Evolutionary conservation across 2,797 vertebrate genomes (phyloP).

Genomic region (Typhlichthys subterraneus): DNA sequence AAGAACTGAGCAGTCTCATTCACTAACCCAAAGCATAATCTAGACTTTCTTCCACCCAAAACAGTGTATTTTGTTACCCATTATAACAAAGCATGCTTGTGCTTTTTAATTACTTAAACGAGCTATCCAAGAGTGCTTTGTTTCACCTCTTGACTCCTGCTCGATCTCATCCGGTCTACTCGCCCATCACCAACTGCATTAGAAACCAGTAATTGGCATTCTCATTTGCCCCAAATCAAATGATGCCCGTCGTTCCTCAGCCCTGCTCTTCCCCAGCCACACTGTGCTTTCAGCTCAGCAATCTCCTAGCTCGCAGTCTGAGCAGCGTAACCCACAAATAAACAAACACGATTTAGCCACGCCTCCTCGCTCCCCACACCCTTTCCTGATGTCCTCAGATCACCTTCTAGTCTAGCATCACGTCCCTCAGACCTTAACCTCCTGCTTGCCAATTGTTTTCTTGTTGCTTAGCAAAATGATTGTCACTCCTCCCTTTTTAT

Average conservation of each 20-base stretch:
- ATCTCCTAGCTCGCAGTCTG: conserved; percentile 29
- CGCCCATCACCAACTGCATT: conserved; percentile 43
- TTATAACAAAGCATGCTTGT: conserved; percentile 14
- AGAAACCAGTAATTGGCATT: neutral
- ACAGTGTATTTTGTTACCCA: conserved; percentile 11
- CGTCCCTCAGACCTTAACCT: conserved; percentile 48
- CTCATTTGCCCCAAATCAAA: conserved; percentile 7
- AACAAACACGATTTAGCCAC: conserved; percentile 19
- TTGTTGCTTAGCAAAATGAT: conserved; percentile 47
- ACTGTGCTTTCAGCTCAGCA: conserved; percentile 16
- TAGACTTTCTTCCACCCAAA: too few relatives aligned
- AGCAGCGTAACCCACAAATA: conserved; percentile 31
- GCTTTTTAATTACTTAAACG: conserved; percentile 5
- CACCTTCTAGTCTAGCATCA: conserved; percentile 43
- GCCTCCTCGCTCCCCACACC: conserved; percentile 9
- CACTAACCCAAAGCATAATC: too few relatives aligned
- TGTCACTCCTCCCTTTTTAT: conserved; percentile 28
- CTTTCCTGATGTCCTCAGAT: conserved; percentile 42
- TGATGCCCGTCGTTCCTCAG: conserved; percentile 17
- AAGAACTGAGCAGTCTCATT: too few relatives aligned
- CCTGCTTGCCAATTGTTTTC: conserved; percentile 55
- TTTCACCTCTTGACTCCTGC: conserved; percentile 41
- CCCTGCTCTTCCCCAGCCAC: conserved; percentile 2
- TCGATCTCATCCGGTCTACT: conserved; percentile 28
- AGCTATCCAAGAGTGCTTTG: conserved; percentile 7